Evolutionary conservation across 1,140 invertebrate genomes (phyloP).

Genomic region (Wiebesia pumilae): DNA sequence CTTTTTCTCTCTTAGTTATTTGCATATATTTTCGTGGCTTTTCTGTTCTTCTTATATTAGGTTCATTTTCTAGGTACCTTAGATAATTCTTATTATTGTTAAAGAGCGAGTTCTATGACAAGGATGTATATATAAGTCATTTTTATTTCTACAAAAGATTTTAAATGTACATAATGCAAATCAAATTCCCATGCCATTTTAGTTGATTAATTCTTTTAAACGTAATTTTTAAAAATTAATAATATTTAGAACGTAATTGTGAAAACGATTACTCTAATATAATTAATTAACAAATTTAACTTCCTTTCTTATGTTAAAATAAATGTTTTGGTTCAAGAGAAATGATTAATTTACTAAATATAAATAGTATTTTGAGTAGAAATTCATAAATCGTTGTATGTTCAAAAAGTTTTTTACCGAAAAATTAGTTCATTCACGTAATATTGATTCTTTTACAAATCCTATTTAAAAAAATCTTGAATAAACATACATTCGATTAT

Average conservation of each 20-base stretch:
- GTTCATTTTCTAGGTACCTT: neutral
- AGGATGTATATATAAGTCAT: neutral
- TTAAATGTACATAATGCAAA: too few species aligned
- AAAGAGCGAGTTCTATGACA: neutral
- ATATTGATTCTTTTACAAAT: neutral
- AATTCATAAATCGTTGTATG: neutral
- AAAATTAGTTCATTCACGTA: too few species aligned
- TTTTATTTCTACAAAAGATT: too few species aligned
- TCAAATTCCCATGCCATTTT: too few species aligned
- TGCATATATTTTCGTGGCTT: neutral
- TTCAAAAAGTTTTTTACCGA: neutral
- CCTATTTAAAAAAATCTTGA: too few species aligned
- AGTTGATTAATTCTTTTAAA: too few species aligned
- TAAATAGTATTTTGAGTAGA: neutral
- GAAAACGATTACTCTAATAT: too few species aligned
- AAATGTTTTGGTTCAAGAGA: neutral
- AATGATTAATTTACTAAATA: neutral
- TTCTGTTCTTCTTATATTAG: constrained; percentile 26
- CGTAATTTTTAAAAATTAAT: too few species aligned
- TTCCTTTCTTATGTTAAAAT: neutral
- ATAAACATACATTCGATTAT: neutral
- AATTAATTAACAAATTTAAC: too few species aligned
- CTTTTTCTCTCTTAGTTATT: constrained; percentile 12
- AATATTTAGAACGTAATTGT: too few species aligned
- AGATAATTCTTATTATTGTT: neutral